A percentile compares a stretch with the other conserved stretches of the same genome.
phyloP scores from a whole-genome alignment of 2,113 vertebrate genomes.

The Sinocyclocheilus maitianheensis region DNA sequence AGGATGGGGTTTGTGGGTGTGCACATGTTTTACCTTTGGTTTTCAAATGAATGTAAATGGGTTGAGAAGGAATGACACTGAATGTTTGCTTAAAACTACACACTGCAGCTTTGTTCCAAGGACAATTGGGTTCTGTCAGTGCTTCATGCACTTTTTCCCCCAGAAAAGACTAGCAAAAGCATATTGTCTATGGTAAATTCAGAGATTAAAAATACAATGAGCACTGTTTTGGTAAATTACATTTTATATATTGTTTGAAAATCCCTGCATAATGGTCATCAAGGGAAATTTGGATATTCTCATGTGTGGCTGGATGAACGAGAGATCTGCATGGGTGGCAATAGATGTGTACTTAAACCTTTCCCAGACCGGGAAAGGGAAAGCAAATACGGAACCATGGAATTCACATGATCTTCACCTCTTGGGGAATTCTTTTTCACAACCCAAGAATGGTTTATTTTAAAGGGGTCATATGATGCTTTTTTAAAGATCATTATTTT shows the following conservation, averaged over 20 bases:
- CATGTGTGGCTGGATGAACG: neutral
- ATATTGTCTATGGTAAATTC: neutral
- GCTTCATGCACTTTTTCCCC: neutral
- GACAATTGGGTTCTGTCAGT: constrained; percentile 19
- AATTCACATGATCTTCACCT: neutral
- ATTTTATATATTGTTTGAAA: neutral
- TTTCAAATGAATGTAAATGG: constrained; percentile 47
- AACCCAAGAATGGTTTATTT: neutral
- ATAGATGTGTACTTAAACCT: neutral
- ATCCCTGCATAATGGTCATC: neutral
- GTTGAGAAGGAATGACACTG: constrained; percentile 1
- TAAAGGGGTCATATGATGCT: too few relatives aligned
- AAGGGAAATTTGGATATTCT: neutral
- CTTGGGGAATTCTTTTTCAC: neutral
- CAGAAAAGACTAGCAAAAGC: neutral
- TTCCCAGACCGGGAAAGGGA: neutral
- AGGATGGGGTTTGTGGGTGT: neutral
- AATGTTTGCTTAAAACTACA: constrained; percentile 22
- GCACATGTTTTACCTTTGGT: constrained; percentile 15
- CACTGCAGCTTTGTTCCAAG: constrained; percentile 24
- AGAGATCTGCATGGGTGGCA: neutral
- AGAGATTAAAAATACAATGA: neutral
- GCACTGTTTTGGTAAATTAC: neutral
- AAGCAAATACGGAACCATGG: neutral
- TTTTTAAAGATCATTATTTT: too few relatives aligned